These are phyloP conservation scores for Silurus lanzhouensis DNA, from an alignment of 2,797 vertebrate genomes.

Conservation along the genomic window DNA sequence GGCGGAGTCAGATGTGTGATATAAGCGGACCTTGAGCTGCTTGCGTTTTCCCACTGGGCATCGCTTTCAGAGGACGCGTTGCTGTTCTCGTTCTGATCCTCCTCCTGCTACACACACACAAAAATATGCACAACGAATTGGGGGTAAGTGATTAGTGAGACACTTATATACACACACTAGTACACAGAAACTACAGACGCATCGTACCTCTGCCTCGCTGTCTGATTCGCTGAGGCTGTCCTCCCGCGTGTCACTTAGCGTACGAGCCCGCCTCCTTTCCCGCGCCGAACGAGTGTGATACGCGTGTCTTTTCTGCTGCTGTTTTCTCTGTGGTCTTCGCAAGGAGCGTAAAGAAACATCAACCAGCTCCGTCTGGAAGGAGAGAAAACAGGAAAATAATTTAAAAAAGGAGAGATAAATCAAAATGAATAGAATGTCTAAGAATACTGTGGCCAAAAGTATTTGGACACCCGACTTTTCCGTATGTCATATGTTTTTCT, in stretches of 20 bases:
- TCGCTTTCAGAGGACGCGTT: constrained; percentile 86
- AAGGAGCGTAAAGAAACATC: constrained; percentile 76
- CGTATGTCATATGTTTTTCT: too few species aligned
- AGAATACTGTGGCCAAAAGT: too few species aligned
- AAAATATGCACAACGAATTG: background rate
- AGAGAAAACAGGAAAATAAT: background rate
- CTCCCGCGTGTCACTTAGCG: constrained; percentile 52
- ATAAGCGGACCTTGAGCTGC: constrained; percentile 85
- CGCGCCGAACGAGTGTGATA: constrained; percentile 94
- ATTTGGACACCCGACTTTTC: too few species aligned
- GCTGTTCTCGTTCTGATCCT: constrained; percentile 81
- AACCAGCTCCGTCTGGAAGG: constrained; percentile 75
- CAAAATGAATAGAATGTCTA: background rate
- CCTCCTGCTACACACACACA: constrained; percentile 71
- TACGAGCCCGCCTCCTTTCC: constrained; percentile 73
- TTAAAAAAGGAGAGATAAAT: background rate
- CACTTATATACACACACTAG: too few species aligned
- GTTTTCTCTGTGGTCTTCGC: constrained; percentile 80
- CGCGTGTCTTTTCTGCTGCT: constrained; percentile 83
- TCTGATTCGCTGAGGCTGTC: constrained; percentile 78
- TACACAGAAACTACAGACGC: too few species aligned
- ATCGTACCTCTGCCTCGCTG: constrained; percentile 83
- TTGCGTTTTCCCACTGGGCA: constrained; percentile 91
- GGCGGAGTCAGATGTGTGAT: background rate
- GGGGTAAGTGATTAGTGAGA: background rate